These are phyloP conservation scores for Todus mexicanus DNA, from an alignment of 2,797 vertebrate species.

Conservation along the genomic window DNA sequence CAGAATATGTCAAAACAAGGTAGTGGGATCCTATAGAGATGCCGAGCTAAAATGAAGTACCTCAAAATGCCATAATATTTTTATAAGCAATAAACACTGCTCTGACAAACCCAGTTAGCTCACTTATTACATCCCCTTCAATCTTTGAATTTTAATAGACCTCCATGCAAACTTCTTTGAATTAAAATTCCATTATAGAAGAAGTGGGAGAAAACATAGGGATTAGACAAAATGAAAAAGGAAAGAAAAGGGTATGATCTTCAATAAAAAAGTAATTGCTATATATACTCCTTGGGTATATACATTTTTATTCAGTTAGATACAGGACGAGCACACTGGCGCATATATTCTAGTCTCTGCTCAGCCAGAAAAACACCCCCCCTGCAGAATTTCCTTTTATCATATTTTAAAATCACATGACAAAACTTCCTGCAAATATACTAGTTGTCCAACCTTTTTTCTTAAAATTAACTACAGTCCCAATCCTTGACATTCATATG, in stretches of 20 bases:
- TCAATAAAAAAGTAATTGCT: not conserved
- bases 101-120: not conserved
- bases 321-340: not conserved
- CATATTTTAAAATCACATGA: not conserved
- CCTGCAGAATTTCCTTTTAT: not conserved
- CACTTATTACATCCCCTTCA: not conserved
- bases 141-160: not conserved
- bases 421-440: not conserved
- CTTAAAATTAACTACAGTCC: not conserved
- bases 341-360: not conserved
- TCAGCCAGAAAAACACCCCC: not conserved
- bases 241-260: not conserved
- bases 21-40: not conserved
- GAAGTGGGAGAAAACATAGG: not conserved
- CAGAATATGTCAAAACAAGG: not conserved
- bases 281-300: not conserved
- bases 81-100: conserved; percentile 5
- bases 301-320: not conserved
- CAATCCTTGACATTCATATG: not conserved
- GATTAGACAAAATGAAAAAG: not conserved
- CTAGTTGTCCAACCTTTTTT: not conserved
- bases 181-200: not conserved
- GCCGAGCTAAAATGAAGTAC: not conserved
- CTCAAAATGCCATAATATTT: not conserved
- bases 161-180: not conserved